phyloP scores from a whole-genome alignment of 2,888 invertebrate species.

The Morpho achilles region DNA sequence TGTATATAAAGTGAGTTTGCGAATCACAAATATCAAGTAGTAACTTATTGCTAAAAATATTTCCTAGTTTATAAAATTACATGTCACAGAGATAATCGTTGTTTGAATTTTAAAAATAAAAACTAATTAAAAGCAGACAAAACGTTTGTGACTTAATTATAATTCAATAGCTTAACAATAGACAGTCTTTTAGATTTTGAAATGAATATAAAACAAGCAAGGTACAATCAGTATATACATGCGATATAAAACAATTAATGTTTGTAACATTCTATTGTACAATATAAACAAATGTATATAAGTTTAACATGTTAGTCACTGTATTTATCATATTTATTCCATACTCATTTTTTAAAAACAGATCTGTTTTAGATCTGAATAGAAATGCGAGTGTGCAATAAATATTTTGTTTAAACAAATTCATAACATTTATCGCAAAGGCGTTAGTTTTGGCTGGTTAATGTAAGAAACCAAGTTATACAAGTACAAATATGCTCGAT shows the following conservation, averaged over 20 bases:
- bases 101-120: slow-evolving; percentile 58
- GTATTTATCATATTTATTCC: too few species aligned
- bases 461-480: too few species aligned
- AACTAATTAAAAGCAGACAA: slow-evolving; percentile 61
- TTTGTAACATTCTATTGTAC: slow-evolving; percentile 21
- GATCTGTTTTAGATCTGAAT: too few species aligned
- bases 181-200: slow-evolving; percentile 75
- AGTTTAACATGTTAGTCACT: too few species aligned
- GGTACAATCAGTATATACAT: slow-evolving; percentile 35
- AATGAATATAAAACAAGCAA: slow-evolving; percentile 46
- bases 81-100: slow-evolving; percentile 71
- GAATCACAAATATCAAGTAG: slow-evolving; percentile 19
- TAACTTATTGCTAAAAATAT: slow-evolving; percentile 20
- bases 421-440: too few species aligned
- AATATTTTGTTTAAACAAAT: too few species aligned
- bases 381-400: too few species aligned
- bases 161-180: slow-evolving; percentile 73
- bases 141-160: slow-evolving; percentile 75
- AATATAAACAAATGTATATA: slow-evolving; percentile 11
- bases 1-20: slow-evolving; percentile 6
- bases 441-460: too few species aligned
- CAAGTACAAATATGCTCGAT: too few species aligned
- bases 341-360: too few species aligned
- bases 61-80: slow-evolving; percentile 19
- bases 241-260: slow-evolving; percentile 15